Percentiles rank a stretch among this genome's conserved stretches.
Evolutionary conservation across 2,888 invertebrate genomes (phyloP).

Genomic region (Steinernema hermaphroditum): DNA sequence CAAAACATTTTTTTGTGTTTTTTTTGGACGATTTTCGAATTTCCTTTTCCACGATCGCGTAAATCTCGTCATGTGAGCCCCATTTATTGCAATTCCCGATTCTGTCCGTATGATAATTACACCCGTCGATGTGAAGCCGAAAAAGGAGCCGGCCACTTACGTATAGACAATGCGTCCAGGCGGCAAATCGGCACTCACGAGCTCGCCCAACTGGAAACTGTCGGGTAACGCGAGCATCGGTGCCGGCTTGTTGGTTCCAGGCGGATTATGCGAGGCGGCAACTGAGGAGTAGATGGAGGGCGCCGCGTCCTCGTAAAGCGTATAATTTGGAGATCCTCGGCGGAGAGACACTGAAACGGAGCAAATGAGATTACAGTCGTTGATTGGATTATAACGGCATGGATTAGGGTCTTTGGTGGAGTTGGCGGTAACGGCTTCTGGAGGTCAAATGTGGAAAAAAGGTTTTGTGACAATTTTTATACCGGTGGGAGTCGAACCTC

Average conservation of each 20-base stretch:
- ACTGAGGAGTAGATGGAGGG: constrained; percentile 20
- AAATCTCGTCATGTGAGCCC: too few species aligned
- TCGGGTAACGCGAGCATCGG: constrained; percentile 50
- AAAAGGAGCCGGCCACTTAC: constrained; percentile 33
- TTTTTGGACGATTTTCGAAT: too few species aligned
- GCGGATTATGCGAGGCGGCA: constrained; percentile 27
- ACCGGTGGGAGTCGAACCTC: too few species aligned
- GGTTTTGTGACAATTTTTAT: too few species aligned
- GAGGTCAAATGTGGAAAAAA: too few species aligned
- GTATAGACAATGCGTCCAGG: constrained; percentile 52
- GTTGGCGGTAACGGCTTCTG: too few species aligned
- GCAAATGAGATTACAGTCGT: neutral
- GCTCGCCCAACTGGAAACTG: constrained; percentile 50
- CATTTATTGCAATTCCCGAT: too few species aligned
- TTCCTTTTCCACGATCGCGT: too few species aligned
- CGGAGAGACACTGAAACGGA: constrained; percentile 18
- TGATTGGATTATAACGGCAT: neutral
- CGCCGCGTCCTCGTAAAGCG: constrained; percentile 27
- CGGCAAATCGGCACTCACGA: constrained; percentile 50
- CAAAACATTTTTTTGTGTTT: too few species aligned
- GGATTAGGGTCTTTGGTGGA: too few species aligned
- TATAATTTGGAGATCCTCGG: constrained; percentile 25
- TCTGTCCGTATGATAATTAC: too few species aligned
- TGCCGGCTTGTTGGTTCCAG: constrained; percentile 25
- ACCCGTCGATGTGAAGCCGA: too few species aligned